Conservation (phyloP, 2,888 invertebrate genomes). For the Diadegma fenestrale region DNA sequence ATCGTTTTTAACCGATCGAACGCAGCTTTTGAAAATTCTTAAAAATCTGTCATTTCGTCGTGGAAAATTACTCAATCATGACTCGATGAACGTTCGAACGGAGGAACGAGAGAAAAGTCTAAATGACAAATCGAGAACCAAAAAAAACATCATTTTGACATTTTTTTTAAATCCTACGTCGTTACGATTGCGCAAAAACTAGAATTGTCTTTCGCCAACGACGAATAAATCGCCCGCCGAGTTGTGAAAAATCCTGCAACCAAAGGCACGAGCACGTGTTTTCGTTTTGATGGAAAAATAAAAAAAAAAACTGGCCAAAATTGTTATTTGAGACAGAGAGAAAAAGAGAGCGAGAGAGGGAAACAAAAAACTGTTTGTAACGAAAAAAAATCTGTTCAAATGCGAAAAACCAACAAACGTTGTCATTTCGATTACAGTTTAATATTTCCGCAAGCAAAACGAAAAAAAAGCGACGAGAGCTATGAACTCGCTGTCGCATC, state of each 20-base stretch:
- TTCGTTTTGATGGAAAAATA: not conserved
- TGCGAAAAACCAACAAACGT: not conserved
- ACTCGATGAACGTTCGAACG: slow-evolving; percentile 24
- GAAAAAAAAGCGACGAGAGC: slow-evolving; percentile 38
- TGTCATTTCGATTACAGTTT: not conserved
- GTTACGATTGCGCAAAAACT: slow-evolving; percentile 5
- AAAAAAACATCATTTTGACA: slow-evolving; percentile 11
- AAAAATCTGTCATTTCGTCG: slow-evolving; percentile 21
- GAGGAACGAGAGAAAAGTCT: not conserved
- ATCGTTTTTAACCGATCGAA: not conserved
- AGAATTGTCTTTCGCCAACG: not conserved
- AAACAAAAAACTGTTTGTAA: not conserved
- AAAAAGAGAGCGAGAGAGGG: slow-evolving; percentile 18
- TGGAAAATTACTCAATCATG: slow-evolving; percentile 50
- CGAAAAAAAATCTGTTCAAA: not conserved
- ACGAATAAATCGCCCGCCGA: not conserved
- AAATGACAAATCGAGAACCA: slow-evolving; percentile 44
- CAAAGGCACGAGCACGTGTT: slow-evolving; percentile 16
- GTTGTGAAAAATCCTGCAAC: not conserved
- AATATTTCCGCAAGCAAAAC: slow-evolving; percentile 47
- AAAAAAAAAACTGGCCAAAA: slow-evolving; percentile 26
- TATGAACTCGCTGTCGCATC: slow-evolving; percentile 37
- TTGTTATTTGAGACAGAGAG: slow-evolving; percentile 9
- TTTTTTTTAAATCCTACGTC: slow-evolving; percentile 17
- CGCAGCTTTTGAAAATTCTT: not conserved